phyloP scores from a whole-genome alignment of 2,888 invertebrate species.

The Rhagium mordax region DNA sequence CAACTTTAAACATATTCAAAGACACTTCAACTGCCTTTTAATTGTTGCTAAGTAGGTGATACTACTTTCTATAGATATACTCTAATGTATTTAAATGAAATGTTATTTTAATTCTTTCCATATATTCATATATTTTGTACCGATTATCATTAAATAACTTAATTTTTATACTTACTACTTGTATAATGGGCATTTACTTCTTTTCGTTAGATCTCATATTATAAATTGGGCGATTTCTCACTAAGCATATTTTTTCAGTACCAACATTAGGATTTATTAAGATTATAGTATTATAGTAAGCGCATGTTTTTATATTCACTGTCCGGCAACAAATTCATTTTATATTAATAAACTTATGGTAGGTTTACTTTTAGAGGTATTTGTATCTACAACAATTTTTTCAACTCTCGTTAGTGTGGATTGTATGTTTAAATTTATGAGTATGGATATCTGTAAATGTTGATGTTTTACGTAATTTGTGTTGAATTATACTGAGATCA shows the following conservation, averaged over 20 bases:
- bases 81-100: constrained; percentile 11
- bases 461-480: too few relatives aligned
- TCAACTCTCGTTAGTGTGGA: too few relatives aligned
- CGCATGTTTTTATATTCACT: background rate
- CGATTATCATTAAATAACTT: background rate
- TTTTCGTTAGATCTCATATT: background rate
- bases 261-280: background rate
- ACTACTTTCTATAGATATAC: constrained; percentile 21
- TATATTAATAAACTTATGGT: too few relatives aligned
- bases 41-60: constrained; percentile 27
- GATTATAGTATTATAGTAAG: background rate
- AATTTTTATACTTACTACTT: constrained; percentile 11
- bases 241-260: background rate
- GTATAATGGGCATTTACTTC: background rate
- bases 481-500: too few relatives aligned
- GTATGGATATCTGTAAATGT: too few relatives aligned
- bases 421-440: too few relatives aligned
- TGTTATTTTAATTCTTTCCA: constrained; percentile 32
- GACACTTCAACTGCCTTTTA: constrained; percentile 35
- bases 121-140: constrained; percentile 30
- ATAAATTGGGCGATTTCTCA: background rate
- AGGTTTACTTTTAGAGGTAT: too few relatives aligned
- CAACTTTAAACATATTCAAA: constrained; percentile 7
- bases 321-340: background rate
- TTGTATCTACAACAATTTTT: too few relatives aligned